These are phyloP conservation scores for Jordanella pulchra DNA, from an alignment of 2,797 vertebrate species.

Conservation along the genomic window DNA sequence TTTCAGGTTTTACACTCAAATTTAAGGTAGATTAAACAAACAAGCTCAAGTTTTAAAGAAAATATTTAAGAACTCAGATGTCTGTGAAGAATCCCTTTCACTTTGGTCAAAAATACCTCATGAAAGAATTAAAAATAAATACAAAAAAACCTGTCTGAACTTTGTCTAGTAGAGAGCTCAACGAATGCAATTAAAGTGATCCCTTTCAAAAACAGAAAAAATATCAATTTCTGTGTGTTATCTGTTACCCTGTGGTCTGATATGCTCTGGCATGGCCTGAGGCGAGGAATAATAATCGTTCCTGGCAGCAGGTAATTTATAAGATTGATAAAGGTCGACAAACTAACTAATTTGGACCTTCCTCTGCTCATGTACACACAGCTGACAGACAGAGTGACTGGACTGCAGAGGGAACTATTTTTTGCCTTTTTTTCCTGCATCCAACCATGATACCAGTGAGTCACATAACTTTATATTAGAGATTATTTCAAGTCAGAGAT, in stretches of 20 bases:
- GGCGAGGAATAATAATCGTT: conserved; percentile 54
- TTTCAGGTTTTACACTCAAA: background rate
- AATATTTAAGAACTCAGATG: background rate
- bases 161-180: conserved; percentile 15
- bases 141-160: conserved; percentile 15
- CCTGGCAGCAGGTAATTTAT: conserved; percentile 16
- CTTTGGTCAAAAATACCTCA: background rate
- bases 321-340: background rate
- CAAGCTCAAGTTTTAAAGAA: background rate
- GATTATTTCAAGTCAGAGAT: conserved; percentile 44
- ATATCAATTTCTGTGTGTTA: background rate
- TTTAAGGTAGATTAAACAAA: background rate
- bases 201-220: conserved; percentile 30
- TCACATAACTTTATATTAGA: conserved; percentile 42
- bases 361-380: conserved; percentile 1
- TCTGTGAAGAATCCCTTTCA: background rate
- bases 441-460: conserved; percentile 64
- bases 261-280: conserved; percentile 45
- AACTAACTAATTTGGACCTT: background rate
- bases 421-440: conserved; percentile 4
- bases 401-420: background rate
- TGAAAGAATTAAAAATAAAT: conserved; percentile 15
- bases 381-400: background rate
- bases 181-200: conserved; percentile 26
- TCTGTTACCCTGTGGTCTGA: conserved; percentile 31